A percentile compares a stretch with the other conserved stretches of the same genome.
Evolutionary conservation across 2,113 vertebrate species (phyloP).

Genomic region (Amia ocellicauda): DNA sequence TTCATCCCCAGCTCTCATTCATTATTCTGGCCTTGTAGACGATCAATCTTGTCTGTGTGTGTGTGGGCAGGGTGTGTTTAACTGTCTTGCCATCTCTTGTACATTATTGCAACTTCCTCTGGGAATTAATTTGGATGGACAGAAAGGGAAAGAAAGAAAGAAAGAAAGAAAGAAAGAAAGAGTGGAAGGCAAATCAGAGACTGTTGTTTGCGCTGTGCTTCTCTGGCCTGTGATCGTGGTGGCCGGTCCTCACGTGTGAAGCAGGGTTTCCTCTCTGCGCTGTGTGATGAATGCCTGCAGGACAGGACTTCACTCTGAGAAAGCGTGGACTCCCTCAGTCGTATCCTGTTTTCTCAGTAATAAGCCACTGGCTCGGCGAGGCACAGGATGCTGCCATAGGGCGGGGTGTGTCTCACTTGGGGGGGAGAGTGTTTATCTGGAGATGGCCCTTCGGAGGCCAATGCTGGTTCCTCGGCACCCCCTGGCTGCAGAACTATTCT

Average conservation of each 20-base stretch:
- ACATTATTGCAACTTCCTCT: neutral
- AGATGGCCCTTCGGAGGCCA: neutral
- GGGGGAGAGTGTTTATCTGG: neutral
- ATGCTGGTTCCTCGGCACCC: neutral
- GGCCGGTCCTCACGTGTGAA: slow-evolving; percentile 3
- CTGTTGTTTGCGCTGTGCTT: neutral
- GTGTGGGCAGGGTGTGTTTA: neutral
- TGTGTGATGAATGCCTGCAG: slow-evolving; percentile 17
- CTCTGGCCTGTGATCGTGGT: too few relatives aligned
- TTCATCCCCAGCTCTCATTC: neutral
- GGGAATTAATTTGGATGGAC: neutral
- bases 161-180: too few relatives aligned
- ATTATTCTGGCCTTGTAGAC: neutral
- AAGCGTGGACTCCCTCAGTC: slow-evolving; percentile 27
- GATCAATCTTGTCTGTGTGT: neutral
- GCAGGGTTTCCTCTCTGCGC: slow-evolving; percentile 26
- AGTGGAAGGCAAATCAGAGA: neutral
- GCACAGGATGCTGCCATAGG: slow-evolving; percentile 9
- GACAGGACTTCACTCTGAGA: slow-evolving; percentile 22
- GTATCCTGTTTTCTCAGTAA: slow-evolving; percentile 35
- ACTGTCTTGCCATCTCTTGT: neutral
- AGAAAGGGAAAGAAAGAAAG: too few relatives aligned
- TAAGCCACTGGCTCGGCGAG: neutral
- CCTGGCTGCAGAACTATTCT: neutral
- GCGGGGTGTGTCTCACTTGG: neutral